Evolutionary conservation across 2,888 invertebrate species (phyloP).

Genomic region (Alviniconcha strummeri): DNA sequence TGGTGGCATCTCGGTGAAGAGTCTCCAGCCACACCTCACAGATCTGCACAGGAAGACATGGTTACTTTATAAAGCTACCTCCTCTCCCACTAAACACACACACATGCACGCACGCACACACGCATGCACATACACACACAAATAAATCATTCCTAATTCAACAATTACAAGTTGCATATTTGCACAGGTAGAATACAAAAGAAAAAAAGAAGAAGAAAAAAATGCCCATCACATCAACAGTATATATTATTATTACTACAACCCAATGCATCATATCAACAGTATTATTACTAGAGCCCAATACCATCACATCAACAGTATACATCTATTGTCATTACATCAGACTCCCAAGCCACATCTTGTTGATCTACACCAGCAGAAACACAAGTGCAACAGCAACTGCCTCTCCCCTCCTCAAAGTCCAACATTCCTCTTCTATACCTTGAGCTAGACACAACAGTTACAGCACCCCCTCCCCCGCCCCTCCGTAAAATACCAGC

Average conservation of each 20-base stretch:
- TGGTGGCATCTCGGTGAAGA: constrained; percentile 65
- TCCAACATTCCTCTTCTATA: too few species aligned
- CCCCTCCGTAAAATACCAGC: too few species aligned
- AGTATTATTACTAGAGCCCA: too few species aligned
- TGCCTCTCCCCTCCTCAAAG: too few species aligned
- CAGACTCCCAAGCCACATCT: too few species aligned
- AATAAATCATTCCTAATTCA: neutral
- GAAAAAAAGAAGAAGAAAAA: neutral
- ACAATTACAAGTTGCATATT: neutral
- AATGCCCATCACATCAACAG: neutral
- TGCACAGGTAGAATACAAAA: neutral
- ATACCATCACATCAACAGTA: neutral
- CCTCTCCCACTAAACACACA: neutral
- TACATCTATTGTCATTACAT: neutral
- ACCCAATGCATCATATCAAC: too few species aligned
- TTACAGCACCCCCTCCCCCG: too few species aligned
- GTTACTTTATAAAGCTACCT: too few species aligned
- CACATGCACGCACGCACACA: neutral
- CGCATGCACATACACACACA: neutral
- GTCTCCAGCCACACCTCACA: constrained; percentile 90
- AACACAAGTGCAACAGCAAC: too few species aligned
- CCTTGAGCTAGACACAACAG: too few species aligned
- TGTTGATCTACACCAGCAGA: too few species aligned
- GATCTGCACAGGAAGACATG: constrained; percentile 77
- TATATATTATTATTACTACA: neutral